Evolutionary conservation across 2,888 invertebrate species (phyloP), one percentile per base, ranked within the genome.

Genomic region (Horisme vitalbata): DNA sequence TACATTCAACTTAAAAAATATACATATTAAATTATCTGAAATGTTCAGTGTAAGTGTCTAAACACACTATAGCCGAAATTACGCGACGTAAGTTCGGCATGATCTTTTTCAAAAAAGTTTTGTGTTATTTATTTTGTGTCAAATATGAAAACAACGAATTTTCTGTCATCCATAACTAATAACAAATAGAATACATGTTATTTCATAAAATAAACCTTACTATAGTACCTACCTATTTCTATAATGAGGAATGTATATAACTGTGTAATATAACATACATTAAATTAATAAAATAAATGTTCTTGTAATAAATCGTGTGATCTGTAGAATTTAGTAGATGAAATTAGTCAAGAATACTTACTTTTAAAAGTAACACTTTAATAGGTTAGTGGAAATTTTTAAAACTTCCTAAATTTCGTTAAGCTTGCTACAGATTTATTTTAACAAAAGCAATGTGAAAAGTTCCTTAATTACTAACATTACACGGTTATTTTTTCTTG

Each of bases 251-350:
- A 44, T 79, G 71, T 77, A 73, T 57, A 77, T 73, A 73, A 54
- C 57, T 70, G 65, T 71, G 65, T 75, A 71, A 64, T 54, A 61
- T 62, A 66, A 63, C n/a, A n/a, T 61, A 64, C 55, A 57, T 59
- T 51, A 59, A 54, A 60, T 61, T 60, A 63, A 51, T 63, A 64
- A n/a, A n/a, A 55, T 74, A 61, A 65, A 79, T 74, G 80, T 83
- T 75, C 65, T 71, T 71, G 72, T 79, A 71, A 75, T 72, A 65
- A 73, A 76, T 68, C 59, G 80, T 82, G 82, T 80, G 81, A 83
- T 79, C 71, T 59, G 80, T 83, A 84, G 80, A 58, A 60, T 58
- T 69, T 75, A 64, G 71, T 73, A 73, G 75, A 65, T 54, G 39
- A 62, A 64, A 59, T 65, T 78, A 75, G 79, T 61, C 65, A 64